These are phyloP conservation scores for Nycticryphes semicollaris DNA, from an alignment of 2,113 vertebrate species.

Conservation along the genomic window DNA sequence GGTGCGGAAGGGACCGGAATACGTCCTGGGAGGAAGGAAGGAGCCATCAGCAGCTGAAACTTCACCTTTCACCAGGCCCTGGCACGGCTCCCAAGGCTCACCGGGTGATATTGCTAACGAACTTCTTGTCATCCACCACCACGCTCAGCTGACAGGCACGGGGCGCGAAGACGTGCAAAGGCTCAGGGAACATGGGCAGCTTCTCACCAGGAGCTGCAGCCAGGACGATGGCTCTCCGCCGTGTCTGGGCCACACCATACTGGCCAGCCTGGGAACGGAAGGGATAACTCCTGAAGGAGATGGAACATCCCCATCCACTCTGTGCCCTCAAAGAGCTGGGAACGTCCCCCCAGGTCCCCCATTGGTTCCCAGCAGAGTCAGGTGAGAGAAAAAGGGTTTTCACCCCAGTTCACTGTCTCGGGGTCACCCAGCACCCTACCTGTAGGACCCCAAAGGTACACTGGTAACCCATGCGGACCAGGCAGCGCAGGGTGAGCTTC, in stretches of 20 bases:
- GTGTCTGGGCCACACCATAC: constrained; percentile 93
- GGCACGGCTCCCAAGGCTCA: background rate
- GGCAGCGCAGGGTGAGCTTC: constrained; percentile 92
- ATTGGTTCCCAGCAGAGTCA: no score
- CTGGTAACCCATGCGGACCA: constrained; percentile 97
- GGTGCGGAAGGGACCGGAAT: constrained; percentile 90
- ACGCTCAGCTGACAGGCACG: constrained; percentile 91
- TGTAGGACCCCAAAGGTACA: constrained; percentile 96
- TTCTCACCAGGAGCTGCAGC: constrained; percentile 91
- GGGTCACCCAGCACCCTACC: constrained; percentile 60
- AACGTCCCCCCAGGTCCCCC: background rate
- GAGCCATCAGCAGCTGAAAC: fast-evolving
- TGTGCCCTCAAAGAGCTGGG: background rate
- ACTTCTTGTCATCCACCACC: constrained; percentile 92
- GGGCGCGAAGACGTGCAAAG: constrained; percentile 91
- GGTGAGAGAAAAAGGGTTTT: background rate
- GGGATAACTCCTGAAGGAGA: background rate
- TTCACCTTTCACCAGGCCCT: fast-evolving
- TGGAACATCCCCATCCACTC: background rate
- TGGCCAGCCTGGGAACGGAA: constrained; percentile 84
- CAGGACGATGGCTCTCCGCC: constrained; percentile 90
- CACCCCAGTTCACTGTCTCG: fast-evolving
- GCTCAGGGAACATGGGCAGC: constrained; percentile 91
- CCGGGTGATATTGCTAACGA: constrained; percentile 92
- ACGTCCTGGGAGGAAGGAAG: constrained; percentile 74